phyloP scores from a whole-genome alignment of 2,113 vertebrate species.

The Dissostichus mawsoni region DNA sequence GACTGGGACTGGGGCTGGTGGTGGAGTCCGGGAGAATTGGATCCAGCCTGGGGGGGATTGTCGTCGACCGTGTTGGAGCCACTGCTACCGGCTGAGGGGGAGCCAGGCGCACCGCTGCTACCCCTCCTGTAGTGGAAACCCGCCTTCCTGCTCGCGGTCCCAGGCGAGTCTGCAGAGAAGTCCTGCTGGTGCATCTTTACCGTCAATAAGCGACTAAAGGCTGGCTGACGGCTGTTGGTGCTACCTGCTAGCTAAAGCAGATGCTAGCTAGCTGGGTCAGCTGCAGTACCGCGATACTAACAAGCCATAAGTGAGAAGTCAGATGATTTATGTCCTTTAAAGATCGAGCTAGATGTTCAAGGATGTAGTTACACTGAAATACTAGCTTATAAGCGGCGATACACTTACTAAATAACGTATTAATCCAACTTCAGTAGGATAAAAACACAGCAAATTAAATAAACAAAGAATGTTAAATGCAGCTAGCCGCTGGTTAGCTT shows the following conservation, averaged over 20 bases:
- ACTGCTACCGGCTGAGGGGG: conserved; percentile 65
- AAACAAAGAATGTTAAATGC: conserved; percentile 41
- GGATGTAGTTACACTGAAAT: not conserved
- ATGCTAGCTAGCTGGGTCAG: conserved; percentile 64
- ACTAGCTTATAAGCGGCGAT: not conserved
- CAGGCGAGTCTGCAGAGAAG: conserved; percentile 87
- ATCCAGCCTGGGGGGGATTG: conserved; percentile 79
- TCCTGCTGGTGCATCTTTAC: conserved; percentile 93
- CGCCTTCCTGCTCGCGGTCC: conserved; percentile 89
- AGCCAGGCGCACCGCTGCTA: conserved; percentile 81
- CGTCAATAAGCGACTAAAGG: conserved; percentile 13
- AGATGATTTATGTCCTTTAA: conserved; percentile 65
- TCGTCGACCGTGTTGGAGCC: conserved; percentile 82
- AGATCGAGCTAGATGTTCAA: conserved; percentile 12
- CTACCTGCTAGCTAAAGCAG: conserved; percentile 40
- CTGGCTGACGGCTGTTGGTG: not conserved
- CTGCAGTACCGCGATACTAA: conserved; percentile 70
- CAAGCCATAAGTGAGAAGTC: conserved; percentile 71
- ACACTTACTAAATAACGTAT: not conserved
- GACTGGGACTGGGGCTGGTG: conserved; percentile 85
- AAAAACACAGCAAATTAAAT: conserved; percentile 20
- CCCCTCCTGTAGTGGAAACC: conserved; percentile 88
- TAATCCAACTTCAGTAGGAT: not conserved
- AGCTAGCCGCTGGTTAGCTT: conserved; percentile 57
- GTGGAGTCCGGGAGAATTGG: conserved; percentile 86